Conservation (phyloP, 1,140 invertebrate genomes). For the Onthophagus taurus region DNA sequence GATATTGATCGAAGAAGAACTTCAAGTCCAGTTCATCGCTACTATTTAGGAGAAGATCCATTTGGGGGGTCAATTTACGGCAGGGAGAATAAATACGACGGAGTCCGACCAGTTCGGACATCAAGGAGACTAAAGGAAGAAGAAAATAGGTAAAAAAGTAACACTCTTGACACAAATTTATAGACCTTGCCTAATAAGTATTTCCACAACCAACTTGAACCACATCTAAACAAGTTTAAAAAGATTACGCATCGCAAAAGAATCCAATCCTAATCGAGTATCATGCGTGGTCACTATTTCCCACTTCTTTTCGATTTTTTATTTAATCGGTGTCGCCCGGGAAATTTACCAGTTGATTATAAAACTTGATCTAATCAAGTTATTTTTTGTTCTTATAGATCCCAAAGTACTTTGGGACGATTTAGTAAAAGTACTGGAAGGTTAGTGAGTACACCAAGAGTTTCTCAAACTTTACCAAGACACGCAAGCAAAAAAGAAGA, state of each 20-base stretch:
- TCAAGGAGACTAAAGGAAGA: constrained; percentile 27
- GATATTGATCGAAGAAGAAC: constrained; percentile 18
- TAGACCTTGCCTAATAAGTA: constrained; percentile 2
- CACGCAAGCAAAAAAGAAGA: constrained; percentile 41
- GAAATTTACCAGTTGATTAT: too few relatives aligned
- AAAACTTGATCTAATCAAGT: constrained; percentile 1
- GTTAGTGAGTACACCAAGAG: constrained; percentile 49
- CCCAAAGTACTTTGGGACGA: constrained; percentile 59
- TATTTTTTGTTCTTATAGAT: constrained; percentile 39
- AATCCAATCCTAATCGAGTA: not conserved
- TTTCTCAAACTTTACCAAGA: constrained; percentile 67
- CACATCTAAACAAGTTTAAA: not conserved
- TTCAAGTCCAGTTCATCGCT: constrained; percentile 51
- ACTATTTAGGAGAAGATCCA: constrained; percentile 74
- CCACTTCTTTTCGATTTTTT: not conserved
- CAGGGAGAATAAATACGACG: constrained; percentile 66
- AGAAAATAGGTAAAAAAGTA: constrained; percentile 11
- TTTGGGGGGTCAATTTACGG: constrained; percentile 71
- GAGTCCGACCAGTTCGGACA: constrained; percentile 41
- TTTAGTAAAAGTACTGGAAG: constrained; percentile 70
- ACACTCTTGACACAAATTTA: too few relatives aligned
- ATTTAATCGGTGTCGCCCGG: too few relatives aligned
- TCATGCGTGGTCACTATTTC: not conserved
- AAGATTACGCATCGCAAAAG: not conserved
- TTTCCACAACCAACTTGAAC: not conserved